phyloP scores from a whole-genome alignment of 2,888 invertebrate species.

The Mylabris sibirica region DNA sequence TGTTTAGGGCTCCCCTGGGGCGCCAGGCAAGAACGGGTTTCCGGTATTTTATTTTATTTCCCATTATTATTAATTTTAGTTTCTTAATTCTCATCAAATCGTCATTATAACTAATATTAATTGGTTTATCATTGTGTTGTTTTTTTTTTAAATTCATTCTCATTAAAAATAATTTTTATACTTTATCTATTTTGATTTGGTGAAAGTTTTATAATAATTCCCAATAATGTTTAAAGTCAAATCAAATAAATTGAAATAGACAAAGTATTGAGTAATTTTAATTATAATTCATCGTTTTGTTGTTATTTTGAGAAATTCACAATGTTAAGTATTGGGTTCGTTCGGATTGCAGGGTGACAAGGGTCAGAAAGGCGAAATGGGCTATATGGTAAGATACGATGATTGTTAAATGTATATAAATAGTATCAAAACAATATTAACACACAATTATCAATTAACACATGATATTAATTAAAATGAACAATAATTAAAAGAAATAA shows the following conservation, averaged over 20 bases:
- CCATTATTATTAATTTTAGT: slow-evolving; percentile 47
- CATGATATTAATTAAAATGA: background rate
- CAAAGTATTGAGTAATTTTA: background rate
- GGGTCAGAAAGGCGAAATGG: slow-evolving; percentile 78
- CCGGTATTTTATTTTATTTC: slow-evolving; percentile 76
- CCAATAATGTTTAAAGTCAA: too few relatives aligned
- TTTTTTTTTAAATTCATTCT: background rate
- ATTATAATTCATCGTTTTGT: background rate
- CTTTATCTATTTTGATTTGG: background rate
- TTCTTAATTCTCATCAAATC: slow-evolving; percentile 42
- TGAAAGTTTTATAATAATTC: too few relatives aligned
- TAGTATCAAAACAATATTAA: slow-evolving; percentile 39
- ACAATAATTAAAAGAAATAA: background rate
- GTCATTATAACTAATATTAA: slow-evolving; percentile 48
- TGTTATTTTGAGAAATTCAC: background rate
- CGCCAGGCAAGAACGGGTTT: slow-evolving; percentile 88
- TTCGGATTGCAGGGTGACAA: slow-evolving; percentile 70
- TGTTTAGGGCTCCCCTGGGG: slow-evolving; percentile 78
- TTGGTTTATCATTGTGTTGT: slow-evolving; percentile 44
- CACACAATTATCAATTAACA: slow-evolving; percentile 35
- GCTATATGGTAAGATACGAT: slow-evolving; percentile 73
- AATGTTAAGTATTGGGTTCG: slow-evolving; percentile 22
- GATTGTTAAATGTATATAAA: slow-evolving; percentile 39
- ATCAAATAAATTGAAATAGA: background rate
- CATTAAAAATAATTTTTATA: background rate